These are phyloP conservation scores for Drosophila cardini DNA, from an alignment of 1,140 invertebrate genomes.

Conservation along the genomic window DNA sequence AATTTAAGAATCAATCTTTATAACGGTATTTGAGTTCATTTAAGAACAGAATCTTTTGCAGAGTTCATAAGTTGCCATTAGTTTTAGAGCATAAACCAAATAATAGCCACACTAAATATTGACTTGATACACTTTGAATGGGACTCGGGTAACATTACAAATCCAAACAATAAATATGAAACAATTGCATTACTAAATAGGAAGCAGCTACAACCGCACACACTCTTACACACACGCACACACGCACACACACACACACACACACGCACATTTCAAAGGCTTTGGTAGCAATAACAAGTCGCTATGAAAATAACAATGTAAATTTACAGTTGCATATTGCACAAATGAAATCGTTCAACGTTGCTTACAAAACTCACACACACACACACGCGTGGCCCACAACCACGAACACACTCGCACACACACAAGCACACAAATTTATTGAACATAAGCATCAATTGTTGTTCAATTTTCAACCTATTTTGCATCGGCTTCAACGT, in stretches of 20 bases:
- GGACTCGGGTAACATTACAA: constrained; percentile 50
- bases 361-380: constrained; percentile 61
- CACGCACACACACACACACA: constrained; percentile 1
- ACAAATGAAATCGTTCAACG: constrained; percentile 66
- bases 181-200: constrained; percentile 48
- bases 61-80: not conserved
- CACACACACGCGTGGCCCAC: too few relatives aligned
- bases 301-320: constrained; percentile 61
- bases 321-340: constrained; percentile 64
- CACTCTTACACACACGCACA: not conserved
- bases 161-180: constrained; percentile 76
- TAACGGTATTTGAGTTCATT: not conserved
- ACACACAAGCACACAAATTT: constrained; percentile 25
- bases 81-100: not conserved
- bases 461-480: constrained; percentile 61
- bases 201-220: constrained; percentile 2
- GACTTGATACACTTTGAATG: constrained; percentile 34
- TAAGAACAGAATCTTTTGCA: not conserved
- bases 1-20: not conserved
- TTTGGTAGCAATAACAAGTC: constrained; percentile 42
- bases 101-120: not conserved
- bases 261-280: constrained; percentile 25
- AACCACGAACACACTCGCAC: constrained; percentile 16
- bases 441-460: constrained; percentile 71
- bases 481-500: constrained; percentile 38